phyloP scores from a whole-genome alignment of 2,888 invertebrate species.

The Lithodes maja region DNA sequence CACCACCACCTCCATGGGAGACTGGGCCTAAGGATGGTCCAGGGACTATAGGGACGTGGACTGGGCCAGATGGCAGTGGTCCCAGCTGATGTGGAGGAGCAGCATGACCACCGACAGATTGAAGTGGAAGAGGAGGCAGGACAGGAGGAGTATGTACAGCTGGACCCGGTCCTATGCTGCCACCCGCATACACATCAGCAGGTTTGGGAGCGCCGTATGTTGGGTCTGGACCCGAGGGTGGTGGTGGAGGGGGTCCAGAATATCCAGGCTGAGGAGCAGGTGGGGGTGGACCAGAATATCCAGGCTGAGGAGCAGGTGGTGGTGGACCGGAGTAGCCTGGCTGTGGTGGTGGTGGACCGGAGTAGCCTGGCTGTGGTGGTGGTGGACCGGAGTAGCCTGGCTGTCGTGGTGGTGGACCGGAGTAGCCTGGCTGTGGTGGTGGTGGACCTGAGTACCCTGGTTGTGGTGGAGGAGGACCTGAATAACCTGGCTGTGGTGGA shows the following conservation, averaged over 20 bases:
- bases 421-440: background rate
- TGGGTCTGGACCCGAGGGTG: background rate
- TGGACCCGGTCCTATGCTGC: background rate
- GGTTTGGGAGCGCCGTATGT: slow-evolving; percentile 52
- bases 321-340: background rate
- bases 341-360: slow-evolving; percentile 3
- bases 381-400: background rate
- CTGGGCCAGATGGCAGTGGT: background rate
- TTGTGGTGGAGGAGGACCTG: slow-evolving; percentile 30
- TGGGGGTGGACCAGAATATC: background rate
- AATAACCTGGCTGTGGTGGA: slow-evolving; percentile 11
- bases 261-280: slow-evolving; percentile 3
- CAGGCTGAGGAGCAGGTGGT: background rate
- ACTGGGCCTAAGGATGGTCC: background rate
- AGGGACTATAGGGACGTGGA: slow-evolving; percentile 3
- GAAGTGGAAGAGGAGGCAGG: background rate
- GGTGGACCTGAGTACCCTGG: slow-evolving; percentile 27
- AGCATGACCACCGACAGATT: background rate
- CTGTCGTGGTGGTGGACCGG: slow-evolving; percentile 8
- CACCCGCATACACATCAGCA: slow-evolving; percentile 28
- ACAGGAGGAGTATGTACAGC: background rate
- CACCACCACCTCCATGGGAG: slow-evolving; percentile 10
- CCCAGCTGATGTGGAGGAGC: background rate
- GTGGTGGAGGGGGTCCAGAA: background rate
- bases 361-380: background rate